Conservation (phyloP, 2,888 invertebrate species). For the Caenorhabditis sp. region DNA sequence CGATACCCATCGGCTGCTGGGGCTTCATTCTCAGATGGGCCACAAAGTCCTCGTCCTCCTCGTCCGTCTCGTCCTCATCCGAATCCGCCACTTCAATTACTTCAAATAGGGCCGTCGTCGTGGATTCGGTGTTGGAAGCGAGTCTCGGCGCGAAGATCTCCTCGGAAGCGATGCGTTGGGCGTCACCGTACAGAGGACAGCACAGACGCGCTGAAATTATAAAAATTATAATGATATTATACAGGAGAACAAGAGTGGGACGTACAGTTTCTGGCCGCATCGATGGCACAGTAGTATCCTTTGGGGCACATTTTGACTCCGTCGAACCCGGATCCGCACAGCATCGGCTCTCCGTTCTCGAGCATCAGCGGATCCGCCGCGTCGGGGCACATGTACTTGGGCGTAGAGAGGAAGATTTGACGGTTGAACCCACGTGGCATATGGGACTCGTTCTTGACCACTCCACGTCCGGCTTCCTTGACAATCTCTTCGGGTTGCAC, state of each 20-base stretch:
- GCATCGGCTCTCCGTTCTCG: slow-evolving; percentile 61
- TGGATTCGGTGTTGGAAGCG: slow-evolving; percentile 23
- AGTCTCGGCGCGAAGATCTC: slow-evolving; percentile 66
- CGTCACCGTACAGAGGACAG: slow-evolving; percentile 72
- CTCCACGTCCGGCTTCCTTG: slow-evolving; percentile 44
- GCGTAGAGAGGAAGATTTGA: slow-evolving; percentile 63
- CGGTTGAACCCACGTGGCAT: slow-evolving; percentile 65
- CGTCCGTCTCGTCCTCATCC: slow-evolving; percentile 62
- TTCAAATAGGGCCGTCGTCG: slow-evolving; percentile 3
- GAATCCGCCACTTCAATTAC: slow-evolving; percentile 24
- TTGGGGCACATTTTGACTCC: slow-evolving; percentile 77
- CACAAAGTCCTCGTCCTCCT: slow-evolving; percentile 43
- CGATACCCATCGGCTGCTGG: slow-evolving; percentile 19
- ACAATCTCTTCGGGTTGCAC: slow-evolving; percentile 56
- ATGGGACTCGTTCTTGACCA: slow-evolving; percentile 57
- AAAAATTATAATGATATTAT: neutral
- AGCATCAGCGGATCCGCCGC: slow-evolving; percentile 69
- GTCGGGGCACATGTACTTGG: slow-evolving; percentile 70
- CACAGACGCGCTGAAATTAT: slow-evolving; percentile 70
- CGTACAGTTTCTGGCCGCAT: slow-evolving; percentile 64
- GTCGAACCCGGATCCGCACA: slow-evolving; percentile 78
- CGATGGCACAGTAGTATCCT: slow-evolving; percentile 78
- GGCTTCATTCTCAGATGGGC: slow-evolving; percentile 59
- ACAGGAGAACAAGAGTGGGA: neutral
- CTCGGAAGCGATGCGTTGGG: slow-evolving; percentile 70